Conservation (phyloP, 2,113 vertebrate species). For the Xerus inauris region DNA sequence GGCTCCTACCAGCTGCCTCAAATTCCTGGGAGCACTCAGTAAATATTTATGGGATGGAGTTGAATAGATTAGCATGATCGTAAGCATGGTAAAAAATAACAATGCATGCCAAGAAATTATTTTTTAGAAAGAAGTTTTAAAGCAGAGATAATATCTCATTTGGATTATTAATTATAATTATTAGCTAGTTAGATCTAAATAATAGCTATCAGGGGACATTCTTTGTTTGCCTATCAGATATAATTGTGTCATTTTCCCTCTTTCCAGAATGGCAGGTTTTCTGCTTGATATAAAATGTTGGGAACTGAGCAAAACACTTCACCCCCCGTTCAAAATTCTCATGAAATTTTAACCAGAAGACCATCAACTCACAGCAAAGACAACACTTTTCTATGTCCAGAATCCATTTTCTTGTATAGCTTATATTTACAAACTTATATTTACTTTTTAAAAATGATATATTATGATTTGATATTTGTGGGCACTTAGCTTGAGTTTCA, state of each 20-base stretch:
- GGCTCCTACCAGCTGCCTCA: no score
- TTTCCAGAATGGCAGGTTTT: background rate
- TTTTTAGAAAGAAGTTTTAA: slow-evolving; percentile 43
- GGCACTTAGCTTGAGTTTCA: background rate
- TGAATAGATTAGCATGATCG: background rate
- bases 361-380: background rate
- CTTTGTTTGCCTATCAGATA: background rate
- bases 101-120: slow-evolving; percentile 14
- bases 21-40: background rate
- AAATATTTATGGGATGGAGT: background rate
- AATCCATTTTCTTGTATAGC: background rate
- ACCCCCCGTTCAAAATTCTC: slow-evolving; percentile 13
- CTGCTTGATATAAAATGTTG: background rate
- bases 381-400: background rate
- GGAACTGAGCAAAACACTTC: slow-evolving; percentile 7
- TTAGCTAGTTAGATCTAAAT: slow-evolving; percentile 7
- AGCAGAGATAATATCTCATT: background rate
- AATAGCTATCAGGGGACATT: background rate
- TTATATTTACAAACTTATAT: no score
- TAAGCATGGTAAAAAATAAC: background rate
- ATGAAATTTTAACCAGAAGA: background rate
- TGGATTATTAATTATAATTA: slow-evolving; percentile 36
- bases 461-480: background rate
- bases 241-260: background rate
- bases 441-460: background rate